These are phyloP conservation scores for Lipophrys pholis DNA, from an alignment of 2,113 vertebrate species.

Conservation along the genomic window DNA sequence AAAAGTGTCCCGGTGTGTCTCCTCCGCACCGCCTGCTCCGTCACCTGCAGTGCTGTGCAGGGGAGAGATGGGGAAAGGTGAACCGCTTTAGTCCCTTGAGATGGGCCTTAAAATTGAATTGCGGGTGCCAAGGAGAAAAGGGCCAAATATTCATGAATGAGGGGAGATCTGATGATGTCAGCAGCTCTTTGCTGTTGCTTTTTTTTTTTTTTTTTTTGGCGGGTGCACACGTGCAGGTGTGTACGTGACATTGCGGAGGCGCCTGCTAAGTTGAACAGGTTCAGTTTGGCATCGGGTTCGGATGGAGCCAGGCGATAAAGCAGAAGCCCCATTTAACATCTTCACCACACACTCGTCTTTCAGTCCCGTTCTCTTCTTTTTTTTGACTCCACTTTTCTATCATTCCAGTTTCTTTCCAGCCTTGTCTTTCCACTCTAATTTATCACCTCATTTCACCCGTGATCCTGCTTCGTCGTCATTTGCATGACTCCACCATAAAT, in stretches of 20 bases:
- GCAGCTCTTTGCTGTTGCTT: slow-evolving; percentile 44
- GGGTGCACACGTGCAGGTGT: slow-evolving; percentile 17
- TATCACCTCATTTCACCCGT: slow-evolving; percentile 44
- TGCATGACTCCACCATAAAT: slow-evolving; percentile 51
- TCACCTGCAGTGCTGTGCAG: background rate
- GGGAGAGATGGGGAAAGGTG: slow-evolving; percentile 5
- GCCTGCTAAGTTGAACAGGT: slow-evolving; percentile 37
- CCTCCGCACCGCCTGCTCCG: background rate
- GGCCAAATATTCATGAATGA: slow-evolving; percentile 43
- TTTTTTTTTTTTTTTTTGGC: slow-evolving; percentile 14
- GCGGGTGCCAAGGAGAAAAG: slow-evolving; percentile 26
- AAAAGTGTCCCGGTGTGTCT: too few relatives aligned
- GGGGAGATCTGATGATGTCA: slow-evolving; percentile 57
- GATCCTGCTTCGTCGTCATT: slow-evolving; percentile 46
- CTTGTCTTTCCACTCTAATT: slow-evolving; percentile 24
- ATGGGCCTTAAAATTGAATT: slow-evolving; percentile 22
- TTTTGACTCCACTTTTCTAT: slow-evolving; percentile 7
- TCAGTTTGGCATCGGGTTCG: slow-evolving; percentile 39
- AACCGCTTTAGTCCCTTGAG: slow-evolving; percentile 21
- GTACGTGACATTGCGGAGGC: slow-evolving; percentile 43
- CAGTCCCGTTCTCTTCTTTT: background rate
- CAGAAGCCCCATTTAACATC: slow-evolving; percentile 40
- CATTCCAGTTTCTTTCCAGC: slow-evolving; percentile 6
- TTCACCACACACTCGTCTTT: slow-evolving; percentile 26
- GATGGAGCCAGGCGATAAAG: slow-evolving; percentile 37